phyloP scores from a whole-genome alignment of 2,113 vertebrate genomes.

The Vireo altiloquus region DNA sequence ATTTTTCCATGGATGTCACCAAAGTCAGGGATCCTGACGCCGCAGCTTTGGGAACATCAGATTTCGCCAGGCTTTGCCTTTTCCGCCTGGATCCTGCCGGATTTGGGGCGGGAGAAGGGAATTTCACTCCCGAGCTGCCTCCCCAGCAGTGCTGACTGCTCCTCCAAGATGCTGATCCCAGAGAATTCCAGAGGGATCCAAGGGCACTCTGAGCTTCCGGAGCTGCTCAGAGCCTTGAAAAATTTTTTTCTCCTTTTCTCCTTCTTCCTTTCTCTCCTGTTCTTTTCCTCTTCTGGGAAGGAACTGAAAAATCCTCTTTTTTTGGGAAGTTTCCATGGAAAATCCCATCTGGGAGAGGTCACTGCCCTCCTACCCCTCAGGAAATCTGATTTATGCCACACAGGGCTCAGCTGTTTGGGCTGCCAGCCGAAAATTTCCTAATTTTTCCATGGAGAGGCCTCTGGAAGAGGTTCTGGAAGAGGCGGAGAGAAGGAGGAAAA shows the following conservation, averaged over 20 bases:
- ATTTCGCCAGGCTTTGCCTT: neutral
- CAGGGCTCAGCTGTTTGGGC: no score
- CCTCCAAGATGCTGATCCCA: neutral
- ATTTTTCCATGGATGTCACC: neutral
- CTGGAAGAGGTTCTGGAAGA: neutral
- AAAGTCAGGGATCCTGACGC: neutral
- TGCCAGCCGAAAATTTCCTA: neutral
- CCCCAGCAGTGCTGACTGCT: neutral
- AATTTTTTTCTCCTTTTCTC: neutral
- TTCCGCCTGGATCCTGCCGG: neutral
- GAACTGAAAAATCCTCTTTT: neutral
- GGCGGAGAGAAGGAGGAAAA: neutral
- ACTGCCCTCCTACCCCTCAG: neutral
- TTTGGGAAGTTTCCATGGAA: neutral
- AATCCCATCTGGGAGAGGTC: neutral
- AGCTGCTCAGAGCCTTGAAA: neutral
- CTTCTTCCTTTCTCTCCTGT: neutral
- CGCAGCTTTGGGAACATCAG: neutral
- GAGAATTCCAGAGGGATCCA: neutral
- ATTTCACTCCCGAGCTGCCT: neutral
- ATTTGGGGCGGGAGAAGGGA: neutral
- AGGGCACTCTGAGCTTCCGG: accelerated
- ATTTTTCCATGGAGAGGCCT: neutral
- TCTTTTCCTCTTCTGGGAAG: neutral
- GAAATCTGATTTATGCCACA: neutral